Conservation (phyloP, 2,888 invertebrate species). For the Melieria omissa region DNA sequence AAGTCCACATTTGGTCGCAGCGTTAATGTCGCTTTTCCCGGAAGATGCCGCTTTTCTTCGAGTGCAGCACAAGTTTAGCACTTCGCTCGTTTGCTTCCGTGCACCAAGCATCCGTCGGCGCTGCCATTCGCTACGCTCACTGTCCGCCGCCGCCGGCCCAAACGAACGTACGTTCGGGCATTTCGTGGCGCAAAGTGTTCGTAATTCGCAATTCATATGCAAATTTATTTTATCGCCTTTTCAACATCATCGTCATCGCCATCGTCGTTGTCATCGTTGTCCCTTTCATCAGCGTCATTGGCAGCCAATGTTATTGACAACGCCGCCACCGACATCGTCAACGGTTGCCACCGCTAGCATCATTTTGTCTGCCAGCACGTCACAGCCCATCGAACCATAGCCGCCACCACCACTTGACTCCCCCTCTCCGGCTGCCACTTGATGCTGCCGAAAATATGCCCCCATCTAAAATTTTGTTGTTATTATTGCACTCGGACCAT, state of each 20-base stretch:
- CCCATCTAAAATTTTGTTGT: constrained; percentile 23
- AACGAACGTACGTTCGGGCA: no score
- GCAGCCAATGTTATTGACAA: background rate
- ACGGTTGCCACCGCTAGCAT: constrained; percentile 1
- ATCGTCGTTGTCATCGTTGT: constrained; percentile 36
- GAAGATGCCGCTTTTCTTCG: no score
- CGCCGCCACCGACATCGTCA: constrained; percentile 1
- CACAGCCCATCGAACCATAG: background rate
- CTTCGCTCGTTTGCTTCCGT: no score
- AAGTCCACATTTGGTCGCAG: no score
- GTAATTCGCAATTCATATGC: constrained; percentile 68
- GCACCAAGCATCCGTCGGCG: no score
- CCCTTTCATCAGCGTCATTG: constrained; percentile 10
- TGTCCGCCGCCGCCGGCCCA: no score
- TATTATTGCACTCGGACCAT: constrained; percentile 30
- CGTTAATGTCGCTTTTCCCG: no score
- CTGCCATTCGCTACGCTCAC: no score
- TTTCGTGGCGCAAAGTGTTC: constrained; percentile 55
- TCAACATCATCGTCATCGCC: constrained; percentile 48
- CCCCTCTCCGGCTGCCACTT: constrained; percentile 16
- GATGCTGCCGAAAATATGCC: background rate
- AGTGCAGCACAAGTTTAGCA: no score
- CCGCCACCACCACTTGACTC: background rate
- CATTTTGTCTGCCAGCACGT: background rate
- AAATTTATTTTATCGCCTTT: constrained; percentile 67